These are phyloP conservation scores for Pseudanteris insignis DNA, from an alignment of 2,888 invertebrate species.

Conservation along the genomic window DNA sequence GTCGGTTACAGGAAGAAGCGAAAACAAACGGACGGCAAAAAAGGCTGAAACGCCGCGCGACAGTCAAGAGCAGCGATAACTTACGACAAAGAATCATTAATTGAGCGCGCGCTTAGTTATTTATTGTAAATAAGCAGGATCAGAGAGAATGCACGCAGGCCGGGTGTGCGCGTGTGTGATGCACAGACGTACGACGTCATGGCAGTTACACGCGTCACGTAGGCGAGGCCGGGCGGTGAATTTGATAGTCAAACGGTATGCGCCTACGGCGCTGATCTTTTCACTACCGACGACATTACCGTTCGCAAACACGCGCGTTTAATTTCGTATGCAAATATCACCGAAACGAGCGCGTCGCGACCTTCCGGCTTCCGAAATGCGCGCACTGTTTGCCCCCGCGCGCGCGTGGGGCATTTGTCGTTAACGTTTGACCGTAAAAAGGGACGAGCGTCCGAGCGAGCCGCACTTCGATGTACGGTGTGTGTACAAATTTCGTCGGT, in stretches of 20 bases:
- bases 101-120: conserved; percentile 26
- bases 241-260: conserved; percentile 51
- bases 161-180: conserved; percentile 51
- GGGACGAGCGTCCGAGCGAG: conserved; percentile 18
- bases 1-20: background rate
- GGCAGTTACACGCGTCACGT: conserved; percentile 41
- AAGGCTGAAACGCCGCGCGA: too few relatives aligned
- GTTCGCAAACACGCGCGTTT: conserved; percentile 64
- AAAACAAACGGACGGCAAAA: too few relatives aligned
- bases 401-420: conserved; percentile 35
- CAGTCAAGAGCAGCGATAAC: too few relatives aligned
- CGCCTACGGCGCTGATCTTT: conserved; percentile 60
- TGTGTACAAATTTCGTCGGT: conserved; percentile 11
- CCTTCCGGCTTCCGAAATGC: conserved; percentile 44
- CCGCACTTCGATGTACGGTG: conserved; percentile 17
- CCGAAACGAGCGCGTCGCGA: conserved; percentile 48
- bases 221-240: conserved; percentile 59
- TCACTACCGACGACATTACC: conserved; percentile 54
- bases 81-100: conserved; percentile 27
- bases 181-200: conserved; percentile 45
- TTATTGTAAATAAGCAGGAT: conserved; percentile 51
- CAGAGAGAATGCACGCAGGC: conserved; percentile 62
- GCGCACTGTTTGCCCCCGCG: conserved; percentile 26
- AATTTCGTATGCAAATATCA: conserved; percentile 65
- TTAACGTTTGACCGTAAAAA: conserved; percentile 30